These are phyloP conservation scores for Schizopygopsis malacanthus DNA, from an alignment of 2,797 vertebrate genomes.

Conservation along the genomic window DNA sequence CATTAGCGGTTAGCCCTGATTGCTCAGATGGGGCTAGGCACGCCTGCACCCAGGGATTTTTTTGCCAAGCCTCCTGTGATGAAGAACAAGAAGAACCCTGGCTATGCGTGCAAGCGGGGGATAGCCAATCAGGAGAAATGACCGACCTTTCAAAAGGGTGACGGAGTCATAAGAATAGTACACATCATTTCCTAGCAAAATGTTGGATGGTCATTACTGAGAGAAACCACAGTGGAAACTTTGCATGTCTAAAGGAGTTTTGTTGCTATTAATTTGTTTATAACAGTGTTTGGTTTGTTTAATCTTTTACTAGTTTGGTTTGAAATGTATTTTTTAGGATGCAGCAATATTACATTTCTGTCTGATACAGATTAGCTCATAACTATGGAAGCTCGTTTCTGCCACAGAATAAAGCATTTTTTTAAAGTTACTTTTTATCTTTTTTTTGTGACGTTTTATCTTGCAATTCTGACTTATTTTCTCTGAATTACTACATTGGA, in stretches of 20 bases:
- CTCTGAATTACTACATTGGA: neutral
- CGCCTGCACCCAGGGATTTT: neutral
- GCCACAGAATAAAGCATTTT: neutral
- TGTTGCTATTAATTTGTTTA: neutral
- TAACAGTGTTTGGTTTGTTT: neutral
- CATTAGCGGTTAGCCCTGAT: neutral
- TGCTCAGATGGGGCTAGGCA: constrained; percentile 27
- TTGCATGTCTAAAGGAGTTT: neutral
- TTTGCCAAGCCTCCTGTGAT: constrained; percentile 37
- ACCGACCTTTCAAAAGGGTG: constrained; percentile 25
- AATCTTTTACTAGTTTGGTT: neutral
- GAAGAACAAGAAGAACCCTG: constrained; percentile 33
- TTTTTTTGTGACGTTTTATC: neutral
- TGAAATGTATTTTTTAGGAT: neutral
- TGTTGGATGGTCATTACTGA: neutral
- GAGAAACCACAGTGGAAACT: neutral
- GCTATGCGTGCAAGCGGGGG: constrained; percentile 10
- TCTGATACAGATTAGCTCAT: neutral
- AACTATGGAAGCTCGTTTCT: neutral
- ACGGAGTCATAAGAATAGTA: neutral
- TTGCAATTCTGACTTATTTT: neutral
- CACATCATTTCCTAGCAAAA: neutral
- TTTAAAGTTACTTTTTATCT: neutral
- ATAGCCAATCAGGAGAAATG: constrained; percentile 17
- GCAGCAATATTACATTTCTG: neutral